Conservation (phyloP, 1,140 invertebrate species). For the Schlechtendalia chinensis region DNA sequence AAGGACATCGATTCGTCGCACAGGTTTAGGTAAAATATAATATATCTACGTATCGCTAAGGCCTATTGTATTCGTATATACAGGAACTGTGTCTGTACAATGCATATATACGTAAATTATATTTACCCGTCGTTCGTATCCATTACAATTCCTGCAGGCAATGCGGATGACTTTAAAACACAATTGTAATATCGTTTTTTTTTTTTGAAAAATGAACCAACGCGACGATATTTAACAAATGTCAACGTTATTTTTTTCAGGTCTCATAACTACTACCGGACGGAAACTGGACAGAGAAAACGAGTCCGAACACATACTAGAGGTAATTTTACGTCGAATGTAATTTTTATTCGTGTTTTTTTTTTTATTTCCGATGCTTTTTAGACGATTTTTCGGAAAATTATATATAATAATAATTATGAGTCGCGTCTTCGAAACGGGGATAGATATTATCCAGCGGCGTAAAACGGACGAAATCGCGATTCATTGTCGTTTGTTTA, state of each 20-base stretch:
- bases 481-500: neutral
- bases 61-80: slow-evolving; percentile 12
- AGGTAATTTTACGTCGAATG: slow-evolving; percentile 62
- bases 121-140: neutral
- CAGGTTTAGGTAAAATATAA: neutral
- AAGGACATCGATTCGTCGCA: neutral
- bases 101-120: too few species aligned
- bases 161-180: too few species aligned
- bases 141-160: neutral
- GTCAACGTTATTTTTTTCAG: slow-evolving; percentile 58
- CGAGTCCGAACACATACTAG: slow-evolving; percentile 78
- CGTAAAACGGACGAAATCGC: neutral
- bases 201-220: too few species aligned
- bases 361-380: too few species aligned
- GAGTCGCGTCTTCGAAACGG: too few species aligned
- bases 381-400: too few species aligned
- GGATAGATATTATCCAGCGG: too few species aligned
- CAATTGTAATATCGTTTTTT: too few species aligned
- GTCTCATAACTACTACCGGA: slow-evolving; percentile 76
- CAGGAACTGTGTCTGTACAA: neutral
- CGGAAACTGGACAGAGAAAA: slow-evolving; percentile 81
- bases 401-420: too few species aligned
- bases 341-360: too few species aligned
- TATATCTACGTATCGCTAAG: too few species aligned
- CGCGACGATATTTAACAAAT: neutral